These are phyloP conservation scores for Sphaerophoria taeniata DNA, from an alignment of 2,888 invertebrate genomes.

Conservation along the genomic window DNA sequence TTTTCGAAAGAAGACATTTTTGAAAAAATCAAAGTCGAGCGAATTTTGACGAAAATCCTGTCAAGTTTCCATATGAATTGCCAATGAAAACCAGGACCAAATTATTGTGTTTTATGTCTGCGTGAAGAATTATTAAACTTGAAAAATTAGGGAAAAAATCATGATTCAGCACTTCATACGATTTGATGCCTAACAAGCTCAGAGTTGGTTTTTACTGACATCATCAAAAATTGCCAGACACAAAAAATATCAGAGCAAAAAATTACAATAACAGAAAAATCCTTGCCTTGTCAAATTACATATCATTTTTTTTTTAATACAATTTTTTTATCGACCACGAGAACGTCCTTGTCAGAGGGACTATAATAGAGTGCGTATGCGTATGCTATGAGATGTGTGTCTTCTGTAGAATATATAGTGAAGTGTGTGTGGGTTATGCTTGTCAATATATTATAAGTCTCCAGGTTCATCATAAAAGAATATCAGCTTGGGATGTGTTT, in stretches of 20 bases:
- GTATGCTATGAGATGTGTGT: no score
- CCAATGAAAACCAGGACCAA: no score
- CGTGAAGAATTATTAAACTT: no score
- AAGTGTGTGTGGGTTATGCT: conserved; percentile 18
- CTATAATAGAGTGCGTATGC: conserved; percentile 20
- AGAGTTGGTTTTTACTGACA: neutral
- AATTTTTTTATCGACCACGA: conserved; percentile 1
- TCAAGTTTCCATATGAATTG: no score
- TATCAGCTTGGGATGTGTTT: conserved; percentile 52
- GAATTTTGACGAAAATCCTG: no score
- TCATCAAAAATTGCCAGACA: conserved; percentile 24
- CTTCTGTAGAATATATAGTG: no score
- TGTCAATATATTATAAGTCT: conserved; percentile 59
- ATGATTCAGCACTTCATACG: conserved; percentile 3
- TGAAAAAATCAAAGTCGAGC: no score
- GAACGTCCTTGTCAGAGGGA: conserved; percentile 9
- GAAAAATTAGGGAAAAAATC: no score
- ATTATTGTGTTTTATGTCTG: no score
- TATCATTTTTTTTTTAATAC: neutral
- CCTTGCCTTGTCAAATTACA: conserved; percentile 37
- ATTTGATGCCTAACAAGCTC: conserved; percentile 22
- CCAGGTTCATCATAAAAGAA: conserved; percentile 58
- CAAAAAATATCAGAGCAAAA: neutral
- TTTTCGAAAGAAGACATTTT: no score
- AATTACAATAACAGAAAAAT: conserved; percentile 19